Evolutionary conservation across 2,888 invertebrate genomes (phyloP), one percentile per base, ranked within the genome.

Genomic region (Cantharis flavilabris): DNA sequence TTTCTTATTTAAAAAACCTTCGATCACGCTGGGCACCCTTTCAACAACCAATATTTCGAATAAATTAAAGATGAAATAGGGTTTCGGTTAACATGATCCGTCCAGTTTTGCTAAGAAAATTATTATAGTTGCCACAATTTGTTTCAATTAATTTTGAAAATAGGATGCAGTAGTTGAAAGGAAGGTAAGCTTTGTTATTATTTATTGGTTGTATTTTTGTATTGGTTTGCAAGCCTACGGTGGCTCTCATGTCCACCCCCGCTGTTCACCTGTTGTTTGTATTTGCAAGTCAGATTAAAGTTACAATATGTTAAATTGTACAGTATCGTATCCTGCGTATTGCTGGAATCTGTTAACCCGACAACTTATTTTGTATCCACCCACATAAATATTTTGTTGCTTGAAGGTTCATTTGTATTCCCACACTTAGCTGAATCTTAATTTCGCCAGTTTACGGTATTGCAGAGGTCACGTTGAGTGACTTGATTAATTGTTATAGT

Each of bases 161-260:
- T 20, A 67, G 26, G 20, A 67, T 67, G 26, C 20, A 23, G 26
- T 67, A 67, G 23, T 67, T 67, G 26, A 67, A 67, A 67, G 65
- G 65, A n/a, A 26, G 26, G 26, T 26, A 33, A 9, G 49, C 67
- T 33, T 62, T 49, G 69, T 49, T 69, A 49, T 73, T 69, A 73
- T 69, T 73, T 75, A 78, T 73, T 76, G 72, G 71, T 76, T 78
- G 73, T 76, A 78, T 71, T 76, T 71, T 70, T 71, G 65, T 26
- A 23, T 76, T 49, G 63, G 49, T 78, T 78, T 76, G 76, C 73
- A 73, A 78, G 79, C 79, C 79, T 77, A 75, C 79, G 79, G 79
- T 79, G 79, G 79, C 77, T 79, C 79, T 79, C 79, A 77, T 63
- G 79, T 79, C 79, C 79, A 77, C 79, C 79, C 79, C 75, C 79